A percentile compares a stretch with the other conserved stretches of the same genome.
These are phyloP conservation scores for Cheilosia vernalis DNA, from an alignment of 2,888 invertebrate genomes.

Conservation along the genomic window DNA sequence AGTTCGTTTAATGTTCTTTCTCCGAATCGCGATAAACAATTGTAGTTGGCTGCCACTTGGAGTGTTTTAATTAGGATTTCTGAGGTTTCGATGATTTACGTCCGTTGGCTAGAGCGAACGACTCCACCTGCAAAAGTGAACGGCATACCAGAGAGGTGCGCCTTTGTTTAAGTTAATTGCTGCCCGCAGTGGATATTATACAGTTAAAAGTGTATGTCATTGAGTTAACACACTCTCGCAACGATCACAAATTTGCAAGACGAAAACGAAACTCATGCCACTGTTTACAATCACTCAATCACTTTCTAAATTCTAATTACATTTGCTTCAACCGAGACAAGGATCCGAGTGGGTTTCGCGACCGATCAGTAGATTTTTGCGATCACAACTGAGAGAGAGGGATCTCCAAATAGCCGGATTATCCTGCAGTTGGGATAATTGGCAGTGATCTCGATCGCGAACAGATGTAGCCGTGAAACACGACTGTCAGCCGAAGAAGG, in stretches of 20 bases:
- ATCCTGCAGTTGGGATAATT: slow-evolving; percentile 61
- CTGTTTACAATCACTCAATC: slow-evolving; percentile 6
- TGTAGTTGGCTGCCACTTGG: slow-evolving; percentile 58
- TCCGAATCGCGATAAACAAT: slow-evolving; percentile 72
- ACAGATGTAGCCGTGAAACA: slow-evolving; percentile 56
- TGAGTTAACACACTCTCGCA: slow-evolving; percentile 30
- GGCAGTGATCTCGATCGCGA: slow-evolving; percentile 56
- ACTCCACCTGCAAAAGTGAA: slow-evolving; percentile 47
- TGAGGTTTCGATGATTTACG: slow-evolving; percentile 72
- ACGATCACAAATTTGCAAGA: slow-evolving; percentile 45
- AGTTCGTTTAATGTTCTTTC: slow-evolving; percentile 70
- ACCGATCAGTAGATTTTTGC: slow-evolving; percentile 41
- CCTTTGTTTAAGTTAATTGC: slow-evolving; percentile 53
- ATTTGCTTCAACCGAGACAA: slow-evolving; percentile 4
- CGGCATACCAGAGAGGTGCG: slow-evolving; percentile 48
- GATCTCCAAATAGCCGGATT: slow-evolving; percentile 1
- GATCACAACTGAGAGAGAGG: slow-evolving; percentile 37
- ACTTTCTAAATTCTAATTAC: slow-evolving; percentile 12
- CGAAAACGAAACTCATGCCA: slow-evolving; percentile 2
- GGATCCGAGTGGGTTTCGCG: slow-evolving; percentile 5
- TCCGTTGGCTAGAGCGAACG: slow-evolving; percentile 12
- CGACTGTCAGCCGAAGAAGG: slow-evolving; percentile 49
- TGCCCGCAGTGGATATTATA: slow-evolving; percentile 48
- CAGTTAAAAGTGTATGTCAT: slow-evolving; percentile 28
- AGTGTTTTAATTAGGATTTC: slow-evolving; percentile 68